Evolutionary conservation across 2,797 vertebrate genomes (phyloP).

Genomic region (Oryzias sinensis): DNA sequence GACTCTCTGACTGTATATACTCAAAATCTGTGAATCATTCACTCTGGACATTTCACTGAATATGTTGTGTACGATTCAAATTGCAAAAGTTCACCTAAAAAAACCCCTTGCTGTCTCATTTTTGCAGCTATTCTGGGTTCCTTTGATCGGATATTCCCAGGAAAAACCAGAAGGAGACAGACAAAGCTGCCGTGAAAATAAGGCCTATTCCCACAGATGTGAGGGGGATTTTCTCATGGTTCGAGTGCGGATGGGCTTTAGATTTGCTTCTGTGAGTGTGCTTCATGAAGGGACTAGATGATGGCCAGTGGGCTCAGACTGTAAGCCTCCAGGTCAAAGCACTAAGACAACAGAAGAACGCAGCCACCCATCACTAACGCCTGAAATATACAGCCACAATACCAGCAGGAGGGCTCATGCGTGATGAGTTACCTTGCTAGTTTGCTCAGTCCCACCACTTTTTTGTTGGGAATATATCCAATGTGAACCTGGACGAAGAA

Average conservation of each 20-base stretch:
- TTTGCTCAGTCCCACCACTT: constrained; percentile 81
- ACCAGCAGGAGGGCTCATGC: constrained; percentile 17
- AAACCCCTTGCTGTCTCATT: constrained; percentile 3
- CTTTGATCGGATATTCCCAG: constrained; percentile 43
- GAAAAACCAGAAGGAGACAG: constrained; percentile 33
- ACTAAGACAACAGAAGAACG: constrained; percentile 79
- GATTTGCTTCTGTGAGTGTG: constrained; percentile 58
- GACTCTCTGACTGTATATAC: constrained; percentile 6
- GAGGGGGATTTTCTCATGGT: constrained; percentile 71
- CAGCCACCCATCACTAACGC: constrained; percentile 61
- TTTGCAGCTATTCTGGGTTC: constrained; percentile 10
- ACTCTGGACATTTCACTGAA: constrained; percentile 33
- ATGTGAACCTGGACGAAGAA: constrained; percentile 76
- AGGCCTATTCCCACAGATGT: constrained; percentile 64
- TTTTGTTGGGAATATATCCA: constrained; percentile 82
- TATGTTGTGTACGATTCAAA: constrained; percentile 14
- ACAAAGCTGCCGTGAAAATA: constrained; percentile 63
- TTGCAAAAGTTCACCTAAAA: constrained; percentile 4
- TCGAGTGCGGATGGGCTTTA: constrained; percentile 56
- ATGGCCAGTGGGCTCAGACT: constrained; percentile 62
- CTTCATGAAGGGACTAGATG: constrained; percentile 62
- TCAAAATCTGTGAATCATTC: constrained; percentile 50
- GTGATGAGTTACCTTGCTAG: constrained; percentile 74
- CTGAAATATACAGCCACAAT: constrained; percentile 43
- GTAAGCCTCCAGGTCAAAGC: constrained; percentile 80